Percentiles rank a stretch among this genome's conserved stretches.
These are phyloP conservation scores for Ichneumoninae sp. DNA, from an alignment of 2,888 invertebrate species.

Conservation along the genomic window DNA sequence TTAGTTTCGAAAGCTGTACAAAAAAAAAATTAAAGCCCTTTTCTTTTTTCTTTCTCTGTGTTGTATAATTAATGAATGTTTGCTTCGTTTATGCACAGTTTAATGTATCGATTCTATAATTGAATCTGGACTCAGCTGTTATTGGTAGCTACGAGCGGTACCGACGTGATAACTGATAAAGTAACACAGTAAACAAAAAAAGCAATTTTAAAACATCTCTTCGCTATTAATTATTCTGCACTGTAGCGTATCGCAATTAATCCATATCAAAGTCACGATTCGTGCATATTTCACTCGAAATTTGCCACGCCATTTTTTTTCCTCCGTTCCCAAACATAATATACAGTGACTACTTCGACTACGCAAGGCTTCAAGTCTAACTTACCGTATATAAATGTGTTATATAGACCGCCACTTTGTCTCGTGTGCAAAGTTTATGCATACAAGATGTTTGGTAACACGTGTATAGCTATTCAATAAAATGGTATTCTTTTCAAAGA, in stretches of 20 bases:
- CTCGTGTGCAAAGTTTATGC: constrained; percentile 34
- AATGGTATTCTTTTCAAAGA: constrained; percentile 58
- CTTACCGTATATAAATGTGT: constrained; percentile 50
- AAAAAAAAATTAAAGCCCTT: constrained; percentile 50
- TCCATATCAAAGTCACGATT: constrained; percentile 34
- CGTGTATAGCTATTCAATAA: constrained; percentile 59
- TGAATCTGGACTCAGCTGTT: constrained; percentile 39
- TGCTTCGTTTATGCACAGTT: constrained; percentile 51
- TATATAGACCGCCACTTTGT: constrained; percentile 35
- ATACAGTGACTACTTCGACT: constrained; percentile 31
- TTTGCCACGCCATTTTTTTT: constrained; percentile 5
- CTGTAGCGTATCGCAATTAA: constrained; percentile 23
- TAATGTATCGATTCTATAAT: constrained; percentile 37
- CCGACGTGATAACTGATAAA: background rate
- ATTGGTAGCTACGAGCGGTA: constrained; percentile 25
- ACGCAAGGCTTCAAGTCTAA: constrained; percentile 13
- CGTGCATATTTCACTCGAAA: constrained; percentile 18
- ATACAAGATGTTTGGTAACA: constrained; percentile 48
- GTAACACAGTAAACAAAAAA: background rate
- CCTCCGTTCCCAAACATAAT: constrained; percentile 12
- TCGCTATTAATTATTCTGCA: constrained; percentile 9
- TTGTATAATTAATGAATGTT: constrained; percentile 56
- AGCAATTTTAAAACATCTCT: background rate
- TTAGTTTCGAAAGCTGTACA: constrained; percentile 64
- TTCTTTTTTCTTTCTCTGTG: constrained; percentile 40